Evolutionary conservation across 2,113 vertebrate species (phyloP).

Genomic region (Ardeotis arabs): DNA sequence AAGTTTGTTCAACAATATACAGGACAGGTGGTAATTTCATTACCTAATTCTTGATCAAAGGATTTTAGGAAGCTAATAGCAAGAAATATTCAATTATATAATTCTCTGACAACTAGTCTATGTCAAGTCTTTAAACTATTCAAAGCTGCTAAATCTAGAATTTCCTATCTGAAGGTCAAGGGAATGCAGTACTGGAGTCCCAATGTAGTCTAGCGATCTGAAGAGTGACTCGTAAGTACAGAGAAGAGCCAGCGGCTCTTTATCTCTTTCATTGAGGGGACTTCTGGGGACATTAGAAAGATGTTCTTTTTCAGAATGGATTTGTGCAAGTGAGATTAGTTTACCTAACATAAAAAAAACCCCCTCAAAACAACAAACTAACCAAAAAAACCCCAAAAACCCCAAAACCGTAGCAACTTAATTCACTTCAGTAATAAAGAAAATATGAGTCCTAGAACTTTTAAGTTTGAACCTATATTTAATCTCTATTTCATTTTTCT

Average conservation of each 20-base stretch:
- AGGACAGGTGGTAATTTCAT: neutral
- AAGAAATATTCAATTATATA: neutral
- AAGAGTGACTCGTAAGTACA: neutral
- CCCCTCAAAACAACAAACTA: neutral
- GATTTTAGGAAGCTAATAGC: slow-evolving; percentile 5
- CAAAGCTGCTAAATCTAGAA: neutral
- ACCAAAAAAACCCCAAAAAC: fast-evolving
- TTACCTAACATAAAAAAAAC: neutral
- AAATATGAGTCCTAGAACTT: neutral
- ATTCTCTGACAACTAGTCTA: neutral
- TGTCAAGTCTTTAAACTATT: neutral
- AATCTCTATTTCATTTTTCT: neutral
- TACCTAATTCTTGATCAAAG: slow-evolving; percentile 38
- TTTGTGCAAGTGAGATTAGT: neutral
- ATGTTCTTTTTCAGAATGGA: neutral
- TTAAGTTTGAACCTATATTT: neutral
- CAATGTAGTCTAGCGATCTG: neutral
- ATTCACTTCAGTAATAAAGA: neutral
- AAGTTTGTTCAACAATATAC: neutral
- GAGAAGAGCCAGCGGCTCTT: neutral
- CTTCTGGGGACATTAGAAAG: neutral
- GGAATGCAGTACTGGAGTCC: neutral
- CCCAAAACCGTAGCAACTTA: neutral
- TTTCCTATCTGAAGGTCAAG: neutral
- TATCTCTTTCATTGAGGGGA: neutral